phyloP scores from a whole-genome alignment of 2,797 vertebrate species.

The Monodelphis domestica region DNA sequence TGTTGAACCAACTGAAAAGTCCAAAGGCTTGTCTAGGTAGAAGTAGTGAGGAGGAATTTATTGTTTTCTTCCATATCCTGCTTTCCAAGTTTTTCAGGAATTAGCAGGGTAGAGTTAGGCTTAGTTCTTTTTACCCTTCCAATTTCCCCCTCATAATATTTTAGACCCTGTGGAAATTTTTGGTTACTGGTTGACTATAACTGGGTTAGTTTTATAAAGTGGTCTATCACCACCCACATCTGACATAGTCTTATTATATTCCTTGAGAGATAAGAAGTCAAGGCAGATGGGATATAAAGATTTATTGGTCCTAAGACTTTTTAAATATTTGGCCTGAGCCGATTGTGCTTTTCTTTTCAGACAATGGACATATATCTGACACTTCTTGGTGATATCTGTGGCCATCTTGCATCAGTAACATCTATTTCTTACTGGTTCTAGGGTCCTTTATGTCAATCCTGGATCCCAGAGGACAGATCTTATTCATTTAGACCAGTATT shows the following conservation, averaged over 20 bases:
- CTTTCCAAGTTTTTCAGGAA: neutral
- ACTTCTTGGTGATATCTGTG: neutral
- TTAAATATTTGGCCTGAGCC: neutral
- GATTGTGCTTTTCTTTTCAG: neutral
- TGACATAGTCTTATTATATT: neutral
- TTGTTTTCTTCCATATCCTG: neutral
- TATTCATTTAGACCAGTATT: no score
- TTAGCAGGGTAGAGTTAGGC: neutral
- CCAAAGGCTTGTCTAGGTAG: no score
- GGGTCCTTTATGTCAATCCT: neutral
- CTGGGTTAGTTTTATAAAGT: neutral
- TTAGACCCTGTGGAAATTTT: neutral
- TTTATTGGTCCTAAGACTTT: neutral
- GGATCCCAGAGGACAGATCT: neutral
- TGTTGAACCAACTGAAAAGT: no score
- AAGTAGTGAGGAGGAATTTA: neutral
- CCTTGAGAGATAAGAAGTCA: neutral
- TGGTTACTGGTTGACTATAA: neutral
- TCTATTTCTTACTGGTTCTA: neutral
- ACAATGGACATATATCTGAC: neutral
- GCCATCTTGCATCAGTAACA: neutral
- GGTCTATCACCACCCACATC: neutral
- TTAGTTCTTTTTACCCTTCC: neutral
- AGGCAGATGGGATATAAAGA: neutral
- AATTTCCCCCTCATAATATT: neutral